Evolutionary conservation across 2,797 vertebrate genomes (phyloP), one percentile per base, ranked within the genome.

Genomic region (Siniperca scherzeri): DNA sequence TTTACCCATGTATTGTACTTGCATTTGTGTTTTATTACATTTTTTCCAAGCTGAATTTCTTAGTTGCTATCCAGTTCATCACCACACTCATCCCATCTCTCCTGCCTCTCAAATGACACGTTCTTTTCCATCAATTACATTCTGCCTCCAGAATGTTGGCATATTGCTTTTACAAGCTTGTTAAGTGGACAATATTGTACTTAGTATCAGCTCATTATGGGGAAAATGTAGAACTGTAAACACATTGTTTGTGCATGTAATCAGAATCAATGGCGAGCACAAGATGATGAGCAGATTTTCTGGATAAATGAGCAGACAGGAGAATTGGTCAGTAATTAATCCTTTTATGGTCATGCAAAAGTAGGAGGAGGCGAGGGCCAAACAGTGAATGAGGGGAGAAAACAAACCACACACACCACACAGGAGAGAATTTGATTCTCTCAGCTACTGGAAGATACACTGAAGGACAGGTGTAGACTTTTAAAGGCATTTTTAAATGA

Each of bases 121-220:
- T 79, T 85, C 44, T 87, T 88, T 89, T 83, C 85, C 82, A 92
- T 93, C 87, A 89, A 89, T 93, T 92, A 85, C 68, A 75, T 65
- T 46, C 77, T 70, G 90, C 79, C 84, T 85, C 83, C 82, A 90
- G 79, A 93, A 91, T 80, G 91, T 69, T 83, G 87, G 70, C 88
- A 89, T 92, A 93, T 93, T 94, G 88, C 80, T 81, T 95, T 95
- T 92, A 92, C 50, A 80, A 93, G 93, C 91, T 93, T 48, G 83
- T 95, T 95, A 94, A 84, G 69, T 83, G 82, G 84, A 92, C 91
- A 93, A 92, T 92, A 91, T 94, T 95, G 86, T 93, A 84, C 90
- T 94, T 92, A 93, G 89, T 90, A 80, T 89, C 86, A 90, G 91
- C 86, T 93, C 88, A 89, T 95, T 94, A 93, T 74, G 77, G 78